Evolutionary conservation across 2,113 vertebrate species (phyloP).

Genomic region (Actenoides hombroni): DNA sequence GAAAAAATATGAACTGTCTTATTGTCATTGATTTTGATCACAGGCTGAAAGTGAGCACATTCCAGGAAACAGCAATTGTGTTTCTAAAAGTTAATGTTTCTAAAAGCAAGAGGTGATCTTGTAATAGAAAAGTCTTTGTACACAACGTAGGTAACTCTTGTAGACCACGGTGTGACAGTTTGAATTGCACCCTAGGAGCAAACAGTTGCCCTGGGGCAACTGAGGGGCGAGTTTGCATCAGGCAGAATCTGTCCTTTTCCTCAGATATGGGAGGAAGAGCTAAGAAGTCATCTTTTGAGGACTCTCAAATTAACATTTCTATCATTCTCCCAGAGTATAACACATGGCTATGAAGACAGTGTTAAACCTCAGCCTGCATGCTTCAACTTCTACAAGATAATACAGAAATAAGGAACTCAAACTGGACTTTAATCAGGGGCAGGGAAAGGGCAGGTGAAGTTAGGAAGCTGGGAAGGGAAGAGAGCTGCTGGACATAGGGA

Average conservation of each 20-base stretch:
- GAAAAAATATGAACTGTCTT: neutral
- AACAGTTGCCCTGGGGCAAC: neutral
- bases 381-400: neutral
- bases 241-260: neutral
- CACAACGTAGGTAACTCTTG: neutral
- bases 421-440: neutral
- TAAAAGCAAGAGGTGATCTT: neutral
- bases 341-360: rapidly evolving
- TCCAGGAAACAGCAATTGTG: neutral
- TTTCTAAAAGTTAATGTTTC: neutral
- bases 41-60: neutral
- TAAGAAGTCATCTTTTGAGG: neutral
- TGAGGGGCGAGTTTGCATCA: neutral
- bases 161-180: neutral
- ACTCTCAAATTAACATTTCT: neutral
- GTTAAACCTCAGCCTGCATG: neutral
- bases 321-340: neutral
- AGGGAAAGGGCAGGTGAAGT: neutral
- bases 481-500: neutral
- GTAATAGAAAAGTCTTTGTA: neutral
- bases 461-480: neutral
- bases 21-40: neutral
- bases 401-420: neutral
- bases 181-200: neutral
- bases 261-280: neutral